These are phyloP conservation scores for Zeugodacus cucurbitae DNA, from an alignment of 1,140 invertebrate species.

Conservation along the genomic window DNA sequence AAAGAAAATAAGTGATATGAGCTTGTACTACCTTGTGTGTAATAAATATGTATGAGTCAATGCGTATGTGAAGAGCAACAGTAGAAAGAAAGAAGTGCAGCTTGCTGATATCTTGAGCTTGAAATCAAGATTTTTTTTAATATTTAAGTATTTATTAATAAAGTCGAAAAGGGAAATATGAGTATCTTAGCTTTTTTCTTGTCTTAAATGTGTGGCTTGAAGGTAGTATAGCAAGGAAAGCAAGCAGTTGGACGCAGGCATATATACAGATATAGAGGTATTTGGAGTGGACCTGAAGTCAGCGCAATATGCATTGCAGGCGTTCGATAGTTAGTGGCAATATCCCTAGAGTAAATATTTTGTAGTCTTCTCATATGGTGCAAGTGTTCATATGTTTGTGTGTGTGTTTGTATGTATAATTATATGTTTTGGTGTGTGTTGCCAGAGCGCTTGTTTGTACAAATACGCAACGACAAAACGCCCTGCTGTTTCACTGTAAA, in stretches of 20 bases:
- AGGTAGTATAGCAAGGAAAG: not conserved
- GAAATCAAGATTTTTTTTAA: conserved; percentile 12
- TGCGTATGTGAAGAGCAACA: not conserved
- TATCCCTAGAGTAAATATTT: conserved; percentile 13
- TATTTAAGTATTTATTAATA: conserved; percentile 31
- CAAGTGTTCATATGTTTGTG: too few species aligned
- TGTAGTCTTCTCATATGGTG: too few species aligned
- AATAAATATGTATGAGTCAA: not conserved
- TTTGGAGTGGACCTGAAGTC: too few species aligned
- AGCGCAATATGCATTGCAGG: not conserved
- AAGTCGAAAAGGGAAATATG: not conserved
- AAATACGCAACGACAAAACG: not conserved
- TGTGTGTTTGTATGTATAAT: not conserved
- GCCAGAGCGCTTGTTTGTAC: not conserved
- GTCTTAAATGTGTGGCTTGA: not conserved
- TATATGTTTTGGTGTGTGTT: not conserved
- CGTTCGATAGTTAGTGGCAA: conserved; percentile 9
- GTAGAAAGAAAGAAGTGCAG: not conserved
- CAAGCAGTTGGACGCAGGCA: not conserved
- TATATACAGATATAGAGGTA: not conserved
- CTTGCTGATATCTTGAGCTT: not conserved
- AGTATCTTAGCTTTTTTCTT: not conserved
- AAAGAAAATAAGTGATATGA: not conserved
- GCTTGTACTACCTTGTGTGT: not conserved
- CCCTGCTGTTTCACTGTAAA: conserved; percentile 36